A percentile compares a stretch with the other conserved stretches of the same genome.
Evolutionary conservation across 2,113 vertebrate species (phyloP).

Genomic region (Pipra filicauda): DNA sequence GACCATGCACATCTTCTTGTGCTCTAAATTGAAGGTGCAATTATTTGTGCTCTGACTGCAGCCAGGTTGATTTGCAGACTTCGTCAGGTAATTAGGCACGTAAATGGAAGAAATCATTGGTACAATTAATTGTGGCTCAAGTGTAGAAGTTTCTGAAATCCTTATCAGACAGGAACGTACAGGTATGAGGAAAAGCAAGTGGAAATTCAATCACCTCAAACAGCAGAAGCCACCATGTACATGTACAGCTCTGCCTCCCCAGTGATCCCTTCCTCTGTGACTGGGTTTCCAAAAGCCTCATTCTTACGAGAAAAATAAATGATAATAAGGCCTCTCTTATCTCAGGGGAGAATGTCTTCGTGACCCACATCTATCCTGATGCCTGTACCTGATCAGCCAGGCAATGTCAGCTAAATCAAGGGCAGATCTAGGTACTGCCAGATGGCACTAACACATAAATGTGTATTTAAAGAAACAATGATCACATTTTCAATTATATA

Average conservation of each 20-base stretch:
- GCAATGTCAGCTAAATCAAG: not conserved
- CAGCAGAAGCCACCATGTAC: not conserved
- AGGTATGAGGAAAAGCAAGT: not conserved
- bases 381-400: not conserved
- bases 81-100: not conserved
- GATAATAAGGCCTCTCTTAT: not conserved
- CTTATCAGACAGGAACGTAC: rapidly evolving
- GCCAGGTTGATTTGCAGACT: not conserved
- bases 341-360: not conserved
- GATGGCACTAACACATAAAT: not conserved
- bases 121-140: not conserved
- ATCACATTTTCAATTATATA: not conserved
- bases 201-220: not conserved
- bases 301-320: not conserved
- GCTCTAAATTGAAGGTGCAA: not conserved
- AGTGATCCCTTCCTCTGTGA: not conserved
- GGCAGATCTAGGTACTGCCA: not conserved
- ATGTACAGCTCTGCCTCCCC: not conserved
- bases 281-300: not conserved
- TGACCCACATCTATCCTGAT: not conserved
- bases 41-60: not conserved
- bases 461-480: not conserved
- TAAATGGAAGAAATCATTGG: not conserved
- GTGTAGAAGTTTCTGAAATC: not conserved
- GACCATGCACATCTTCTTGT: not conserved